Base-by-base conservation (phyloP, 2,888 invertebrate genomes). In the Molanna angustata region DNA sequence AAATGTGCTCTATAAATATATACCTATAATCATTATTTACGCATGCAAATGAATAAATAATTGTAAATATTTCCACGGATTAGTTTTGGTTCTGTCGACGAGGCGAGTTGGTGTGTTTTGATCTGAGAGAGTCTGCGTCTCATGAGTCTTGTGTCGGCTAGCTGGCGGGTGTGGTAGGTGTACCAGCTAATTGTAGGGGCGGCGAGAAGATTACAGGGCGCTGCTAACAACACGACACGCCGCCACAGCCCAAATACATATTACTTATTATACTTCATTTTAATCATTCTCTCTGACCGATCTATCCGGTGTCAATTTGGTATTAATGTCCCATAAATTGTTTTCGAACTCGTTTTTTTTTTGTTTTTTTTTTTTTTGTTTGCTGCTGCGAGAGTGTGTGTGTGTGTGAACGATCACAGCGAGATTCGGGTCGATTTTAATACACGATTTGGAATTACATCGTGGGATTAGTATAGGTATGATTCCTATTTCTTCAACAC, bases 201-300 rank as follows among this genome's bases (percentile, higher is more conserved):
- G 54, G 49, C 39, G 47, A 21, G 43, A 35, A 54, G 57, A 57
- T 57, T 57, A 57, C 54, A 57, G 57, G 57, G 57, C 47, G 47
- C 42, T 16, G 37, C 37, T 21, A 18, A 37, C 37, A 41, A 41
- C 42, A 18, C 39, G 18, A 21, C 22, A 19, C 43, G 43, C 27
- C 14, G 42, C 13, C 17, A 41, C 41, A 11, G 27, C 27, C 27
- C 41, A 19, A 37, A 37, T 18, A 37, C 37, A 37, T 37, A 37
- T 11, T n/a, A 41, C 41, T 42, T 42, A 50, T 50, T 50, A 43
- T 43, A 21, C 44, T 41, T 18, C 41, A 20, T 20, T 44, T 50
- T 50, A 44, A 50, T 50, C 50, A 50, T 50, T 43, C 42, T 37
- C 37, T 43, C 17, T 37, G 41, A 31, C 42, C 50, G 43, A 50